phyloP scores from a whole-genome alignment of 2,797 vertebrate genomes.

The Naso thynnoides region DNA sequence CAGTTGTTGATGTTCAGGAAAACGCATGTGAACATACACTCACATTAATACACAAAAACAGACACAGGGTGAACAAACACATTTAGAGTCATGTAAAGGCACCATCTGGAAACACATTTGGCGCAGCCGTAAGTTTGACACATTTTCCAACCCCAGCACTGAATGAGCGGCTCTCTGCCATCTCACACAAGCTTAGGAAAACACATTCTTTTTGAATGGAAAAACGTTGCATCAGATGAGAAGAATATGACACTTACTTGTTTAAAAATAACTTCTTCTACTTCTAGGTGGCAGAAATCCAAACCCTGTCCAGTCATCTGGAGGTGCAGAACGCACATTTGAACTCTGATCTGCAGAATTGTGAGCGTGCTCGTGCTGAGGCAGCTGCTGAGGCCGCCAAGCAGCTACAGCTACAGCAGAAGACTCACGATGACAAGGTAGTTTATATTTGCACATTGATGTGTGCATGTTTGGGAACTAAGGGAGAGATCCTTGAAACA shows the following conservation, averaged over 20 bases:
- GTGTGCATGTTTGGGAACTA: background rate
- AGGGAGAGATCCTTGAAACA: background rate
- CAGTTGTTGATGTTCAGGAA: too few species aligned
- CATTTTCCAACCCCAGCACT: background rate
- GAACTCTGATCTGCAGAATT: constrained; percentile 64
- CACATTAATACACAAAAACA: constrained; percentile 34
- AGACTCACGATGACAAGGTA: constrained; percentile 73
- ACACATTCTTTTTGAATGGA: background rate
- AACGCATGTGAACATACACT: constrained; percentile 31
- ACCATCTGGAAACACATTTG: constrained; percentile 36
- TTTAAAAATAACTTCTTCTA: background rate
- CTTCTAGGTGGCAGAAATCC: constrained; percentile 78
- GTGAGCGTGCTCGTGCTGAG: constrained; percentile 35
- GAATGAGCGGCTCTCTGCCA: background rate
- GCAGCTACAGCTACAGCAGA: constrained; percentile 58
- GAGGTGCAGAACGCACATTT: constrained; percentile 73
- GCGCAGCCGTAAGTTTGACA: background rate
- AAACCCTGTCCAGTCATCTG: constrained; percentile 73
- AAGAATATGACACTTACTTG: background rate
- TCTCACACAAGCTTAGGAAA: background rate
- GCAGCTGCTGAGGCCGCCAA: background rate
- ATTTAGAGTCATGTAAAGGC: constrained; percentile 16
- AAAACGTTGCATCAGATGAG: background rate
- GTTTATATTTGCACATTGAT: background rate
- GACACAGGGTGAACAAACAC: constrained; percentile 23